A percentile compares a stretch with the other conserved stretches of the same genome.
phyloP scores from a whole-genome alignment of 1,140 invertebrate species.

The Zaprionus inermis region DNA sequence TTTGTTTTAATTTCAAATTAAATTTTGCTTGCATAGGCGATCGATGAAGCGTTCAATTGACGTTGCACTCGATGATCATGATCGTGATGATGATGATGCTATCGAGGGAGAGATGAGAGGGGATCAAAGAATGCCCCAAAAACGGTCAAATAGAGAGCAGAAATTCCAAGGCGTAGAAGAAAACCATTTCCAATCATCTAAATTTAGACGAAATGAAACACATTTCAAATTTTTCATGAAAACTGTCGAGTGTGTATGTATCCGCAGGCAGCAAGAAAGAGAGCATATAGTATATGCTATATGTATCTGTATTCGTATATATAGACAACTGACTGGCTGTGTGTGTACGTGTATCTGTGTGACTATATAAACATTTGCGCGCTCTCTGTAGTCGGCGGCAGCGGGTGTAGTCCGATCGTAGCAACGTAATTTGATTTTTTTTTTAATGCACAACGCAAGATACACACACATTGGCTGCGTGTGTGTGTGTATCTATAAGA shows the following conservation, averaged over 20 bases:
- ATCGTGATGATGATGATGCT: constrained; percentile 41
- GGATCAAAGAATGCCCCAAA: constrained; percentile 71
- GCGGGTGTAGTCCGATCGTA: constrained; percentile 61
- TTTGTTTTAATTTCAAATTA: constrained; percentile 41
- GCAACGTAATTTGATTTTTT: constrained; percentile 73
- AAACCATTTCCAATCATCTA: constrained; percentile 79
- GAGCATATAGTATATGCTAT: constrained; percentile 42
- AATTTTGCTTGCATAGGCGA: constrained; percentile 45
- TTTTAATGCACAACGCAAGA: constrained; percentile 61
- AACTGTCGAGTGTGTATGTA: constrained; percentile 68
- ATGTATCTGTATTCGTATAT: constrained; percentile 26
- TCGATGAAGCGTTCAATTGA: constrained; percentile 41
- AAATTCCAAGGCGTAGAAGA: constrained; percentile 54
- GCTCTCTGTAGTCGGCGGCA: constrained; percentile 33
- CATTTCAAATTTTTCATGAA: constrained; percentile 81
- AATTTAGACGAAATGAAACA: constrained; percentile 82
- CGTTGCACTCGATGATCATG: constrained; percentile 34
- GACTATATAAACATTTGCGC: constrained; percentile 64
- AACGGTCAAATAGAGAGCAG: constrained; percentile 41
- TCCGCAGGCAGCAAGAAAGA: constrained; percentile 45
- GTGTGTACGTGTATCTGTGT: constrained; percentile 57
- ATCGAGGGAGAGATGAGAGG: neutral
- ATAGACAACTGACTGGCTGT: constrained; percentile 40
- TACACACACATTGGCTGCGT: constrained; percentile 26
- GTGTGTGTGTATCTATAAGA: constrained; percentile 62